Percentiles rank a stretch among this genome's conserved stretches.
These are phyloP conservation scores for Hyles lineata DNA, from an alignment of 2,888 invertebrate species.

Conservation along the genomic window DNA sequence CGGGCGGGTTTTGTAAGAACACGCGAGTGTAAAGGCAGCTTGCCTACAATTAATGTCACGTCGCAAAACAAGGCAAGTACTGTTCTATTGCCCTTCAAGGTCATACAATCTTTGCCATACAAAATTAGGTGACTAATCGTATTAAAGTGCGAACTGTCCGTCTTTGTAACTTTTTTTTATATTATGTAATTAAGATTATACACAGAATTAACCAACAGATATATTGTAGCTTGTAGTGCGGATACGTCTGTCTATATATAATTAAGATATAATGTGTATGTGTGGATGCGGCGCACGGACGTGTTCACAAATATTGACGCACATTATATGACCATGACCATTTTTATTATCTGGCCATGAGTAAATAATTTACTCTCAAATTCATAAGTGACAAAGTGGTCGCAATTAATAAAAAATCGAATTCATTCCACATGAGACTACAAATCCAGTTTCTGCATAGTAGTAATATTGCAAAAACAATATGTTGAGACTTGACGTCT, in stretches of 20 bases:
- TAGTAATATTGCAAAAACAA: too few relatives aligned
- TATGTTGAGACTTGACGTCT: too few relatives aligned
- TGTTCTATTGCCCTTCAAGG: conserved; percentile 27
- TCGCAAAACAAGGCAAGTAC: conserved; percentile 1
- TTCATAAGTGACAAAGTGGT: too few relatives aligned
- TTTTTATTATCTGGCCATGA: too few relatives aligned
- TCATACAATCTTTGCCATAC: conserved; percentile 41
- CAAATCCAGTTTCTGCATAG: too few relatives aligned
- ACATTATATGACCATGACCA: too few relatives aligned
- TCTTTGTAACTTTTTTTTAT: conserved; percentile 43
- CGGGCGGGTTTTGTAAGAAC: not conserved
- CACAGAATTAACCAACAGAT: conserved; percentile 31
- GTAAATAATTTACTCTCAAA: too few relatives aligned
- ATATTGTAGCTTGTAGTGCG: conserved; percentile 27
- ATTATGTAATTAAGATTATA: conserved; percentile 24
- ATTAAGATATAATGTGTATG: conserved; percentile 2
- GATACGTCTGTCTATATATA: conserved; percentile 20
- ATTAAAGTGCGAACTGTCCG: conserved; percentile 47
- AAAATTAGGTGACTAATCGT: conserved; percentile 38
- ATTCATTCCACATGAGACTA: too few relatives aligned
- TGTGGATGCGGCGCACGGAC: conserved; percentile 8
- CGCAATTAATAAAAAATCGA: too few relatives aligned
- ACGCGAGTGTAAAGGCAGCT: not conserved
- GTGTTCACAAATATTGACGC: not conserved
- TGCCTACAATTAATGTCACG: conserved; percentile 19